Base-by-base conservation (phyloP, 1,140 invertebrate species). In the Drosophila busckii region DNA sequence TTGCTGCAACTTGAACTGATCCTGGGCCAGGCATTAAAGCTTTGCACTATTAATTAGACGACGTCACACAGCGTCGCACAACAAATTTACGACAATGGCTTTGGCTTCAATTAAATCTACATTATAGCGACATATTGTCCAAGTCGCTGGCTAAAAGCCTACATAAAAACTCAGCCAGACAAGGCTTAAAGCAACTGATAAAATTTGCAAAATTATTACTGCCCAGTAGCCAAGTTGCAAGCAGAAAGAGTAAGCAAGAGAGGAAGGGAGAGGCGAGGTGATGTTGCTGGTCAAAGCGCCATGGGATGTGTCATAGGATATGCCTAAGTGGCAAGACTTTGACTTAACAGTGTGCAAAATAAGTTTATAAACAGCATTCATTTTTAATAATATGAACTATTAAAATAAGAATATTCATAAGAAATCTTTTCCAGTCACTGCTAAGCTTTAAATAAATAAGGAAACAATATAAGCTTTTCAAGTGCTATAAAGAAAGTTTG, bases 21-120 rank as follows among this genome's bases (percentile, higher is more conserved):
- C 46, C 34, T 35, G 6, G n/a, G 10, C n/a, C 31, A 34, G 7
- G 32, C 61, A 75, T 76, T 61, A 70, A 70, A 65, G 49, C 70
- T 50, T 66, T 75, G 55, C 60, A 66, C 70, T 53, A 75, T 75
- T 75, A 75, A 75, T 75, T 75, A 75, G 65, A 58, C 23, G 62
- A 31, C 50, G 25, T 20, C 23, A 62, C 45, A 42, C 35, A 45
- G n/a, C n/a, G n/a, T n/a, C 65, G 61, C 44, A 55, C 34, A 22
- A 32, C 17, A 45, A 76, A 65, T 76, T 65, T 76, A 76, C 35
- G 54, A 52, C 60, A 65, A 63, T 48, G 13, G 26, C 17, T 28
- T 15, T 28, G 26, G 29, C 29, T 29, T 49, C 68, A 70, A 66
- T 70, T 70, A 70, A 70, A 70, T 65, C 23, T 42, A 54, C 60